Base-by-base conservation (phyloP, 2,888 invertebrate species). In the Rhagium mordax region DNA sequence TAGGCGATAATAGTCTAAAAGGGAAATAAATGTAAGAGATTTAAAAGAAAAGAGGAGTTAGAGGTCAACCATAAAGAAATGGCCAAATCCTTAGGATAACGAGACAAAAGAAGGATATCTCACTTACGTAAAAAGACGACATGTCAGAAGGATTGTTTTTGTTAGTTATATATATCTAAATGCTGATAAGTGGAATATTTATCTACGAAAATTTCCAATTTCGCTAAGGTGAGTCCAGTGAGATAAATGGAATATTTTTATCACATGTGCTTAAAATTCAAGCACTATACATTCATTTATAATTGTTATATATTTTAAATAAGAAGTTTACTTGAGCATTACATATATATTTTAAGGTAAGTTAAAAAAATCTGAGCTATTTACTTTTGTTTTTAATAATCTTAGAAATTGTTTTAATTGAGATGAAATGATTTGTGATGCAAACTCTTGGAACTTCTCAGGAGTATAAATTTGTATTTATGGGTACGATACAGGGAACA, bases 1-100 rank as follows among this genome's bases (percentile, higher is more conserved):
- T 83, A 81, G 82, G 83, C 83, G 84, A 85, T 85, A 84, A 84
- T 85, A 82, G 84, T 83, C 83, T 83, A 81, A 84, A 83, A 84
- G 82, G 82, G 83, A 84, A 83, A 85, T 85, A 84, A 84, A 85
- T 84, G 84, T 81, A 74, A 78, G 84, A 83, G 83, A 84, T 84
- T 84, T 84, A 82, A 84, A 83, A 80, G 82, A 81, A 83, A 81
- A 80, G 81, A 81, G 81, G 79, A 81, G 83, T 72, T 75, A 81
- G 79, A 83, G 83, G 85, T 84, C 83, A 84, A 80, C 83, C 83
- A 82, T 84, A 84, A 84, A 85, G 84, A 84, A 84, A 85, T 83
- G 81, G 81, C 80, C 82, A 81, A 82, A 84, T 83, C 83, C 79
- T 80, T 49, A 76, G 83, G 84, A 85, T 84, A 84, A 84, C 84